Conservation (phyloP, 2,888 invertebrate genomes). For the Nineta flava region DNA sequence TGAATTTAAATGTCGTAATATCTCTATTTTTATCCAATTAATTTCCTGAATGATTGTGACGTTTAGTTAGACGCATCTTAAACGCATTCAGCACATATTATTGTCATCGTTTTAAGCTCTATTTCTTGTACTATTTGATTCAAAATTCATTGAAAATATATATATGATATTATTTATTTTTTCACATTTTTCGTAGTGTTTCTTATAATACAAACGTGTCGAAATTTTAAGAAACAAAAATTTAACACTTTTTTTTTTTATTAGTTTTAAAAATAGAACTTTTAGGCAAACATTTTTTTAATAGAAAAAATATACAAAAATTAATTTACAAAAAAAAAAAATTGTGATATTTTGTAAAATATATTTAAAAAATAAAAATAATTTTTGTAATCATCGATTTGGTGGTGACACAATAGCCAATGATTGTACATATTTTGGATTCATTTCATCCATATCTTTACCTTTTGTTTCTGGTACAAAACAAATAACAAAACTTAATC, state of each 20-base stretch:
- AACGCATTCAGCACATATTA: too few species aligned
- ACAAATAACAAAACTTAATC: conserved; percentile 69
- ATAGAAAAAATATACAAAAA: neutral
- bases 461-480: conserved; percentile 87
- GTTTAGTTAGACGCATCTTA: too few species aligned
- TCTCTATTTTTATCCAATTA: too few species aligned
- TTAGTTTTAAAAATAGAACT: neutral
- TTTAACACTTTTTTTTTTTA: neutral
- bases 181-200: too few species aligned
- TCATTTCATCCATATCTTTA: conserved; percentile 77
- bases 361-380: neutral
- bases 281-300: neutral
- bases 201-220: too few species aligned
- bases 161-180: too few species aligned
- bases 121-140: too few species aligned
- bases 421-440: conserved; percentile 45
- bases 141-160: too few species aligned
- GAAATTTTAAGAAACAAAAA: too few species aligned
- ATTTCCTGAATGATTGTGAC: too few species aligned
- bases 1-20: too few species aligned
- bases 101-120: too few species aligned
- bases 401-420: conserved; percentile 27
- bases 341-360: neutral
- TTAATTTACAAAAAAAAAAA: neutral
- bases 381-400: conserved; percentile 6